phyloP scores from a whole-genome alignment of 1,140 invertebrate species.

The Leptinotarsa undecemlineata region DNA sequence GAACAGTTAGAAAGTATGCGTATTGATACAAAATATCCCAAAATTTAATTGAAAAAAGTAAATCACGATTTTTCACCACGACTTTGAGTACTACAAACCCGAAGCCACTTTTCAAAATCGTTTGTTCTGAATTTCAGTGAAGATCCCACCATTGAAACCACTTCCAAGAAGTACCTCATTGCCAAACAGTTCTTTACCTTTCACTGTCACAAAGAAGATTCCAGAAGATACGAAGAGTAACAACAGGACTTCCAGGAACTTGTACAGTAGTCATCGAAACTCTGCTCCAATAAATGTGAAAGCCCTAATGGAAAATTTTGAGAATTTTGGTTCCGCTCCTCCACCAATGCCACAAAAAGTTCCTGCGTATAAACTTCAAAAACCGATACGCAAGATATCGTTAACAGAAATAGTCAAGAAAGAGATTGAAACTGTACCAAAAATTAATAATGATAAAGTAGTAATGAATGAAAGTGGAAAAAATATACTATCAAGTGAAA shows the following conservation, averaged over 20 bases:
- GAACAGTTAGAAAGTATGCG: too few species aligned
- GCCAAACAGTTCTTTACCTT: neutral
- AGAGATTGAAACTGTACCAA: neutral
- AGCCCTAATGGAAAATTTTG: slow-evolving; percentile 19
- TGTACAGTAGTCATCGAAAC: slow-evolving; percentile 9
- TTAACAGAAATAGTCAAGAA: slow-evolving; percentile 1
- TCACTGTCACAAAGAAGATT: neutral
- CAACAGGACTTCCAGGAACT: neutral
- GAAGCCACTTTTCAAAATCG: too few species aligned
- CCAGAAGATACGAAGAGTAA: neutral
- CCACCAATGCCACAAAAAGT: slow-evolving; percentile 15
- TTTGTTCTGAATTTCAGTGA: neutral
- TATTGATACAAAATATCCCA: too few species aligned
- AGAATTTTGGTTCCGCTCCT: neutral
- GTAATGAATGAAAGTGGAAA: neutral
- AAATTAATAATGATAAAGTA: neutral
- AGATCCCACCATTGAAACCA: neutral
- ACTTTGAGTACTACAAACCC: too few species aligned
- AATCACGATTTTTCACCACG: too few species aligned
- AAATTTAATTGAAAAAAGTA: too few species aligned
- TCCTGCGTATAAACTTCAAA: slow-evolving; percentile 1
- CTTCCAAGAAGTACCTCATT: neutral
- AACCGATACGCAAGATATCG: slow-evolving; percentile 7
- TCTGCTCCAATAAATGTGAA: slow-evolving; percentile 21
- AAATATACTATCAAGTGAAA: neutral